These are phyloP conservation scores for Drosophila picticornis DNA, from an alignment of 2,888 invertebrate species.

Conservation along the genomic window DNA sequence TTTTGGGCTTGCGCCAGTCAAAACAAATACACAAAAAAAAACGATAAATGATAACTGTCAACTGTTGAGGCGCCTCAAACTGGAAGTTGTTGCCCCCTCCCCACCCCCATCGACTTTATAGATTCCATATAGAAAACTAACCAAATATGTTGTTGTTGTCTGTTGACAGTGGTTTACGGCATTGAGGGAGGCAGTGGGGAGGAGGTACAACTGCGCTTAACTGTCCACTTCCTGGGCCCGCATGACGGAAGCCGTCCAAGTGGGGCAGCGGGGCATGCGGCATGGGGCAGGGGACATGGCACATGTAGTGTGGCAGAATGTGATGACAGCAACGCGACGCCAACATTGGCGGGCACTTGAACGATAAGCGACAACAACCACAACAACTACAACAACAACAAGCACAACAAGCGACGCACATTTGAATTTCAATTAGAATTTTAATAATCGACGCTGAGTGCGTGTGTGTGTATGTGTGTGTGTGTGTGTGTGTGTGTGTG, in stretches of 20 bases:
- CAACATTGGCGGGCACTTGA: slow-evolving; percentile 37
- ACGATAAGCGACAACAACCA: slow-evolving; percentile 57
- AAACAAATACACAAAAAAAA: slow-evolving; percentile 4
- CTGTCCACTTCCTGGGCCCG: slow-evolving; percentile 80
- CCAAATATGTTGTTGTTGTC: slow-evolving; percentile 28
- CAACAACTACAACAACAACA: slow-evolving; percentile 17
- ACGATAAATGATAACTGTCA: slow-evolving; percentile 2
- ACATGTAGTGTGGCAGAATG: slow-evolving; percentile 15
- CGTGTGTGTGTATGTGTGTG: slow-evolving; percentile 7
- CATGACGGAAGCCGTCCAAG: slow-evolving; percentile 71
- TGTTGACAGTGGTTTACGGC: slow-evolving; percentile 16
- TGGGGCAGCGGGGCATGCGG: slow-evolving; percentile 8
- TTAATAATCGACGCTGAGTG: slow-evolving; percentile 71
- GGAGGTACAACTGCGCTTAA: slow-evolving; percentile 53
- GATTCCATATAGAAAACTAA: slow-evolving; percentile 7
- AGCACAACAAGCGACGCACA: slow-evolving; percentile 54
- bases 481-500: slow-evolving; percentile 11
- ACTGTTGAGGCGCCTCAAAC: neutral
- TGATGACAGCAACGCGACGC: slow-evolving; percentile 42
- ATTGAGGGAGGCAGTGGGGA: neutral
- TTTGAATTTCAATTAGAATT: slow-evolving; percentile 82
- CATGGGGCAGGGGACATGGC: neutral
- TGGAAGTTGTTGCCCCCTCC: neutral
- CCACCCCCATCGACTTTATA: neutral
- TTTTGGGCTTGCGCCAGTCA: slow-evolving; percentile 22